A percentile compares a stretch with the other conserved stretches of the same genome.
Evolutionary conservation across 2,888 invertebrate genomes (phyloP).

Genomic region (Xestia c-nigrum): DNA sequence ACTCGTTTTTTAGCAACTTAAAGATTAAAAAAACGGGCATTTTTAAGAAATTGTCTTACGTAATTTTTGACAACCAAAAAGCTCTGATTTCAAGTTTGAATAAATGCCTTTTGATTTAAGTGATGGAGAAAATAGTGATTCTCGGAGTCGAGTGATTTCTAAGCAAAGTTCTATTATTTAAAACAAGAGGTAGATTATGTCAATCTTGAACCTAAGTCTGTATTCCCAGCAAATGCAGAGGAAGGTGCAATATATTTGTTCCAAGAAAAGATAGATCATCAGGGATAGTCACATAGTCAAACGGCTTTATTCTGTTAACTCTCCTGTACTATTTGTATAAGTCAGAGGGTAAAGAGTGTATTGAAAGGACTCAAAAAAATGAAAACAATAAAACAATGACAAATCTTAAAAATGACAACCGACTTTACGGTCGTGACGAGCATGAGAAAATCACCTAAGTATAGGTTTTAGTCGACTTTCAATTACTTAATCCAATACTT

Average conservation of each 20-base stretch:
- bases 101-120: background rate
- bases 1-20: background rate
- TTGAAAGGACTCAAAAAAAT: background rate
- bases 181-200: background rate
- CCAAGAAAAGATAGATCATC: background rate
- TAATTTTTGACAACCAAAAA: background rate
- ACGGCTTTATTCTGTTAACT: background rate
- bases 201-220: background rate
- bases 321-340: background rate
- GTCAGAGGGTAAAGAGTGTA: background rate
- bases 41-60: background rate
- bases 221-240: background rate
- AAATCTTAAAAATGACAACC: background rate
- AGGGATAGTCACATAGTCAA: background rate
- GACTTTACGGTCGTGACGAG: background rate
- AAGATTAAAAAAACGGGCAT: background rate
- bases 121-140: background rate
- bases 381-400: background rate
- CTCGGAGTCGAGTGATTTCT: background rate
- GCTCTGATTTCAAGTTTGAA: background rate
- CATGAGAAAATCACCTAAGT: background rate
- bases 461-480: constrained; percentile 10
- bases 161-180: background rate
- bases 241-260: background rate
- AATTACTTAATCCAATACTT: constrained; percentile 19